phyloP scores from a whole-genome alignment of 2,113 vertebrate species.

The Indicator indicator region DNA sequence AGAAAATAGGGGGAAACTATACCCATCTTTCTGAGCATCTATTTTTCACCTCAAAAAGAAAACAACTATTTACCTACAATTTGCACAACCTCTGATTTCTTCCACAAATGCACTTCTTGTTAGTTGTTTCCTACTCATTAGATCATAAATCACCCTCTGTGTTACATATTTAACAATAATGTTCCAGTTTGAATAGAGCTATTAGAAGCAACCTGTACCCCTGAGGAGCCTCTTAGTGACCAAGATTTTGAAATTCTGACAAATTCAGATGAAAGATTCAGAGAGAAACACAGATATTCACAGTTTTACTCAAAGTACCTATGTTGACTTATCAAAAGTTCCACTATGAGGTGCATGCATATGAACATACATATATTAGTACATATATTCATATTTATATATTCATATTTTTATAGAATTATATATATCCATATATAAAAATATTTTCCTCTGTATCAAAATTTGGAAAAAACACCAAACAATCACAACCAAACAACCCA shows the following conservation, averaged over 20 bases:
- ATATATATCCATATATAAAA: neutral
- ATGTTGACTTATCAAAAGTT: neutral
- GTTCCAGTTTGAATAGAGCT: neutral
- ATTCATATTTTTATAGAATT: no score
- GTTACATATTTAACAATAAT: neutral
- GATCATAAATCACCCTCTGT: rapidly evolving
- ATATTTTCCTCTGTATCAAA: neutral
- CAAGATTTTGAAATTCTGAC: neutral
- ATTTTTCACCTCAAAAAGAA: neutral
- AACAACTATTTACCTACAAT: neutral
- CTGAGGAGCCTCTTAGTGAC: neutral
- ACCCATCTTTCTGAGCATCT: neutral
- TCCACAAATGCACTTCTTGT: neutral
- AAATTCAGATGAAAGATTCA: neutral
- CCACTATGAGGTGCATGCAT: neutral
- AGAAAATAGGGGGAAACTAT: neutral
- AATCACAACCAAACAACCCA: neutral
- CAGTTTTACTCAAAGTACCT: neutral
- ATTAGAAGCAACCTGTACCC: neutral
- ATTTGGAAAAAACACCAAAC: neutral
- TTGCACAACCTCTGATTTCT: neutral
- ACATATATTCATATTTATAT: no score
- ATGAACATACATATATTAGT: neutral
- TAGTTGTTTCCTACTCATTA: neutral
- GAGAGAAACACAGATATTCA: neutral